A percentile compares a stretch with the other conserved stretches of the same genome.
Evolutionary conservation across 2,888 invertebrate species (phyloP).

Genomic region (Caenorhabditis afra): DNA sequence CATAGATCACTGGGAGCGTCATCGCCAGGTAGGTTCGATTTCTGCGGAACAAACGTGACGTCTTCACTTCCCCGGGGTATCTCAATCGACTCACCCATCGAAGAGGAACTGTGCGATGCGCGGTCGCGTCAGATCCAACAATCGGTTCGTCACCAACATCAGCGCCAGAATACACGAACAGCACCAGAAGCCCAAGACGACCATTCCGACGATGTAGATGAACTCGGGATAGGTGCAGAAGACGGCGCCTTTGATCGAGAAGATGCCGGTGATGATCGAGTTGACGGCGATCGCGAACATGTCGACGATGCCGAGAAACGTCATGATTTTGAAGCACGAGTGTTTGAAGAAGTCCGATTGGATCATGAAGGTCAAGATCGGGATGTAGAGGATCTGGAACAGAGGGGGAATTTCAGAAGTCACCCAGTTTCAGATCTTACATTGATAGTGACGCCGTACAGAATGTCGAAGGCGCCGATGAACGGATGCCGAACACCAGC

Average conservation of each 20-base stretch:
- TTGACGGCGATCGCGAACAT: conserved; percentile 25
- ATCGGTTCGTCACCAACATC: conserved; percentile 15
- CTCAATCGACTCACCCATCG: conserved; percentile 12
- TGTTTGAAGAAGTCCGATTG: conserved; percentile 18
- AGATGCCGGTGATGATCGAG: conserved; percentile 13
- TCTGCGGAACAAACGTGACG: too few species aligned
- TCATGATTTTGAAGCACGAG: conserved; percentile 39
- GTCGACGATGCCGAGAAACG: conserved; percentile 25
- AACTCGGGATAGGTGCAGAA: conserved; percentile 30
- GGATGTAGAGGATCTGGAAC: conserved; percentile 26
- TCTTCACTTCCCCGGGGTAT: not conserved
- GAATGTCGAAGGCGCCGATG: conserved; percentile 3
- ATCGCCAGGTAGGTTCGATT: conserved; percentile 3
- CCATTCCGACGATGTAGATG: conserved; percentile 17
- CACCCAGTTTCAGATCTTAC: too few species aligned
- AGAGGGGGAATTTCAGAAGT: not conserved
- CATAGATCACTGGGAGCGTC: conserved; percentile 19
- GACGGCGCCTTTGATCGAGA: conserved; percentile 23
- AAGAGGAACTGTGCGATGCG: not conserved
- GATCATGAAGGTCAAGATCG: conserved; percentile 19
- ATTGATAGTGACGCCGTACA: conserved; percentile 7
- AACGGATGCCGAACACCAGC: conserved; percentile 1
- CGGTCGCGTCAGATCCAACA: conserved; percentile 20
- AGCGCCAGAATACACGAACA: conserved; percentile 25
- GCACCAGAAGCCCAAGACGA: conserved; percentile 28